Evolutionary conservation across 2,888 invertebrate genomes (phyloP), one percentile per base, ranked within the genome.

Genomic region (Palloptera scutellata): DNA sequence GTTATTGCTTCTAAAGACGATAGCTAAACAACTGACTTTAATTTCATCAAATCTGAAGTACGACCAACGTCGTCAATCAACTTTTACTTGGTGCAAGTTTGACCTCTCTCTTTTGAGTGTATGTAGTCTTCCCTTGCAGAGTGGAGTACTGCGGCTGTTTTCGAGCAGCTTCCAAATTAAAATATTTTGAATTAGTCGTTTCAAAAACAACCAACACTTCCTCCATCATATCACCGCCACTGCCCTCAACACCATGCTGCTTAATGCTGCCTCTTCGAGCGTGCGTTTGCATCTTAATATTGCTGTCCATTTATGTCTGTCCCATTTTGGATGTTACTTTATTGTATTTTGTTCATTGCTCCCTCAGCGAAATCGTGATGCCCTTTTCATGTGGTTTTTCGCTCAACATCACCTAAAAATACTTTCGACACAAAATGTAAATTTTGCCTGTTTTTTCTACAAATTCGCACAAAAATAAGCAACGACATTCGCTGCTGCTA

Each of bases 351-450:
- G 53, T 11, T 17, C 19, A 17, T n/a, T 30, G 30, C 30, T 30
- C 43, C 64, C 15, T 30, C 52, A 51, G 59, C 64, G 42, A 68
- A 64, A 63, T 66, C 68, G 67, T 68, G 68, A 63, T 70, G 68
- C 67, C 68, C 72, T 67, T 67, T 72, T 67, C 70, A 66, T 58
- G 67, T 68, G 58, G 60, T 42, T 65, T 15, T 42, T 63, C 41
- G 40, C 58, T 17, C 15, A n/a, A 67, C 48, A 57, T 66, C 48
- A 63, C 52, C 60, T 52, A 64, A 68, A 71, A 68, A 69, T 65
- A 61, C 63, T 71, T 71, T 69, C 65, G 66, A 71, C 67, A 67
- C 59, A 57, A 71, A 66, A 71, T 66, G 67, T 69, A 59, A 65
- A 70, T 72, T 66, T 69, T 65, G 2, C 2, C 30, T 30, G 3